These are phyloP conservation scores for Laodelphax striatellus DNA, from an alignment of 1,140 invertebrate genomes.

Conservation along the genomic window DNA sequence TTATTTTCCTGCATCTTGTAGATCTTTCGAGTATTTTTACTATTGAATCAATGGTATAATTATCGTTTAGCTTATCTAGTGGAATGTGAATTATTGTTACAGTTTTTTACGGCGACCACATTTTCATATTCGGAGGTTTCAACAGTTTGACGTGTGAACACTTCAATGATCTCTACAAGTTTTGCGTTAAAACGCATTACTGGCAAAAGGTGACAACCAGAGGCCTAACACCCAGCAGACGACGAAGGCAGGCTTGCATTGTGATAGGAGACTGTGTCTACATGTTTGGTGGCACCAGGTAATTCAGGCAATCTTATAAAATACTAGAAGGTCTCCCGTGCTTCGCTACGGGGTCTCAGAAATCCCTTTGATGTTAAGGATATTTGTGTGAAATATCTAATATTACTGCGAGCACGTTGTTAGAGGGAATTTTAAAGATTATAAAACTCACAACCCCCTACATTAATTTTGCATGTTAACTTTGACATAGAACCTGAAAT, in stretches of 20 bases:
- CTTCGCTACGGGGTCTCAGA: too few species aligned
- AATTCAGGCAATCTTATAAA: constrained; percentile 15
- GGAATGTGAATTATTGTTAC: constrained; percentile 30
- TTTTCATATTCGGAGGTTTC: constrained; percentile 84
- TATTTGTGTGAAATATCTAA: too few species aligned
- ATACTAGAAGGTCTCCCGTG: too few species aligned
- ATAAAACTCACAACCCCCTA: too few species aligned
- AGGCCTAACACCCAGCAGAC: constrained; percentile 48
- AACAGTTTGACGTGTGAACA: constrained; percentile 61
- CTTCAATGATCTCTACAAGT: constrained; percentile 71
- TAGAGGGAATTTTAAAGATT: too few species aligned
- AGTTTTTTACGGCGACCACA: constrained; percentile 60
- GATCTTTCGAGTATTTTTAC: too few species aligned
- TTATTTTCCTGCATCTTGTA: too few species aligned
- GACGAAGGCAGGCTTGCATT: constrained; percentile 68
- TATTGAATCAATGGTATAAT: too few species aligned
- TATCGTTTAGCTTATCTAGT: background rate
- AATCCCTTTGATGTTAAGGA: too few species aligned
- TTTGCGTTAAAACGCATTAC: constrained; percentile 42
- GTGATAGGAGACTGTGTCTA: constrained; percentile 57
- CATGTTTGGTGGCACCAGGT: constrained; percentile 79
- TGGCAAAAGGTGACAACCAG: constrained; percentile 48
- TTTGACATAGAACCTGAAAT: too few species aligned
- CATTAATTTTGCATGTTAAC: too few species aligned
- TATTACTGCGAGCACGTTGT: too few species aligned